phyloP scores from a whole-genome alignment of 2,888 invertebrate species.

The Cephus spinipes region DNA sequence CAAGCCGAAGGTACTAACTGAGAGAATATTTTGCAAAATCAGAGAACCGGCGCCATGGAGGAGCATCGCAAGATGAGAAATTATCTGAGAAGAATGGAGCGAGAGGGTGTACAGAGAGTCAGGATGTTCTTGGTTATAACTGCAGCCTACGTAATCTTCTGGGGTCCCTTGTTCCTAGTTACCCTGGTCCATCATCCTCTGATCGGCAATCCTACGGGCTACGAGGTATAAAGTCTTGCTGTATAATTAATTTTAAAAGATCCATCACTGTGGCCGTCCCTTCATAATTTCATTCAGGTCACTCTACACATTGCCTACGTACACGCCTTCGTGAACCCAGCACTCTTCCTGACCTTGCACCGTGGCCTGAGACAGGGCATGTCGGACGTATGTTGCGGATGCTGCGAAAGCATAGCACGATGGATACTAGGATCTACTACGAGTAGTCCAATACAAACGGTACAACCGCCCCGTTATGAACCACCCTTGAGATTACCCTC shows the following conservation, averaged over 20 bases:
- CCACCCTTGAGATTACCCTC: slow-evolving; percentile 42
- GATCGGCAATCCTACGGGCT: slow-evolving; percentile 78
- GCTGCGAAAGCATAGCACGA: slow-evolving; percentile 75
- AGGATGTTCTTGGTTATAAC: slow-evolving; percentile 89
- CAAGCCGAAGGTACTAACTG: neutral
- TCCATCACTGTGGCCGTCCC: neutral
- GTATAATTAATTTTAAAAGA: neutral
- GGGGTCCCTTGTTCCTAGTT: slow-evolving; percentile 91
- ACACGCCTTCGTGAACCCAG: slow-evolving; percentile 87
- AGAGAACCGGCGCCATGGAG: slow-evolving; percentile 72
- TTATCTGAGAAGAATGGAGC: slow-evolving; percentile 81
- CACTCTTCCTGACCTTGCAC: slow-evolving; percentile 82
- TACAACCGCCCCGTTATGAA: slow-evolving; percentile 55
- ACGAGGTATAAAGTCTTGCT: slow-evolving; percentile 71
- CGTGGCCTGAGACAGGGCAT: slow-evolving; percentile 80
- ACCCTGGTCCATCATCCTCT: slow-evolving; percentile 83
- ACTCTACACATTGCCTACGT: slow-evolving; percentile 89
- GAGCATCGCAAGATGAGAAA: slow-evolving; percentile 82
- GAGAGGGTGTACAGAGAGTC: slow-evolving; percentile 84
- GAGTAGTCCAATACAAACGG: slow-evolving; percentile 38
- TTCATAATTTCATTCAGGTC: slow-evolving; percentile 71
- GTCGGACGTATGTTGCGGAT: slow-evolving; percentile 81
- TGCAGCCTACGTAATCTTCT: slow-evolving; percentile 87
- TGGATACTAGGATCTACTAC: slow-evolving; percentile 68
- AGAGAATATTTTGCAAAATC: slow-evolving; percentile 19